Base-by-base conservation (phyloP, 2,888 invertebrate genomes). In the Herminia tarsipennalis region DNA sequence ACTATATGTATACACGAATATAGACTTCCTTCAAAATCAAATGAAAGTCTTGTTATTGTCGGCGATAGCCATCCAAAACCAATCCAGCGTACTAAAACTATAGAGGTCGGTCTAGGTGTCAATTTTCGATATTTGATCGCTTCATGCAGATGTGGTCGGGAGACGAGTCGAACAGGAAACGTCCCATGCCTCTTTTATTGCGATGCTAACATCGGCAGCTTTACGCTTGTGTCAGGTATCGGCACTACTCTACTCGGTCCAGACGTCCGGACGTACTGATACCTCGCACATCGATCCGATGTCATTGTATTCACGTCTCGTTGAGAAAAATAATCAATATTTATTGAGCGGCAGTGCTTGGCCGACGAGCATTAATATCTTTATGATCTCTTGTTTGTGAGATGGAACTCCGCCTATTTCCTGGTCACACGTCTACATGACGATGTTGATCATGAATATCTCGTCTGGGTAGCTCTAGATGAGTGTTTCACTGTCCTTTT, bases 391-490 rank as follows among this genome's bases (percentile, higher is more conserved):
- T 48, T 45, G 52, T 60, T 49, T 32, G 30, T 41, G 62, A 63
- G 61, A 65, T 65, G 51, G 56, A 64, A 63, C 62, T 63, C 62
- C 62, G 62, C 62, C 62, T 63, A 63, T 63, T 63, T 63, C 65
- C 61, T 49, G 62, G 56, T 53, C 55, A 50, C 53, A 37, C 51
- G 33, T 34, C 28, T 33, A 29, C 18, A 42, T 52, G 52, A 44
- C 36, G 42, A 20, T 44, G 53, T 46, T 33, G 51, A 24, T 24
- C 36, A 9, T 27, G 27, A 36, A 17, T 14, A 30, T 25, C 35
- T 36, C 36, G 10, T 29, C 29, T 16, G 28, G 43, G 13, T 6
- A 24, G 25, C 40, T 32, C 33, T n/a, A 8, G 42, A n/a, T 16
- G 37, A 18, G 33, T 22, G 21, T 35, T 22, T 35, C 45, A 22